Evolutionary conservation across 2,113 vertebrate species (phyloP).

Genomic region (Zeus faber): DNA sequence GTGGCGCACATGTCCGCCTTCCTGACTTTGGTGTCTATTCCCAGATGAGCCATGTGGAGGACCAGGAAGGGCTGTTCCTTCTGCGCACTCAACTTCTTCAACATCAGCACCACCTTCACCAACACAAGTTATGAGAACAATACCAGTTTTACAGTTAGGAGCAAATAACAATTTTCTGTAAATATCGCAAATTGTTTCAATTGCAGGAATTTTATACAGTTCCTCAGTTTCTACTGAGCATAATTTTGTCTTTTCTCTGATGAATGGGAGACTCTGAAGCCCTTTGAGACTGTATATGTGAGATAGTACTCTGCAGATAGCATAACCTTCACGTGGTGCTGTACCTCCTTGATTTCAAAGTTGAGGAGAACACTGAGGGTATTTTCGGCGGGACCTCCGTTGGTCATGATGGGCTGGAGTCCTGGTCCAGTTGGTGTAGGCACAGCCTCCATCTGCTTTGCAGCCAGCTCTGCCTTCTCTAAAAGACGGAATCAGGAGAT

Average conservation of each 20-base stretch:
- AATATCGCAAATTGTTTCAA: too few relatives aligned
- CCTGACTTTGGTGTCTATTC: conserved; percentile 79
- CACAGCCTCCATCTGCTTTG: conserved; percentile 35
- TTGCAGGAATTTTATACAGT: too few relatives aligned
- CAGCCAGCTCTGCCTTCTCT: conserved; percentile 48
- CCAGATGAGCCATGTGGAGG: conserved; percentile 83
- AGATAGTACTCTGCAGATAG: too few relatives aligned
- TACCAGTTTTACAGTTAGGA: too few relatives aligned
- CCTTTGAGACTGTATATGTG: too few relatives aligned
- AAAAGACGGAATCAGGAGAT: too few relatives aligned
- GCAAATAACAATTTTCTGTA: too few relatives aligned
- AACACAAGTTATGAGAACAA: neutral
- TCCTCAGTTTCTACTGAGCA: too few relatives aligned
- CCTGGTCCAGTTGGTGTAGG: conserved; percentile 20
- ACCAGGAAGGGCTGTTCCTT: conserved; percentile 76
- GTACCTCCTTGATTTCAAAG: conserved; percentile 91
- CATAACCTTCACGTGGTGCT: too few relatives aligned
- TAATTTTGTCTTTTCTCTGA: too few relatives aligned
- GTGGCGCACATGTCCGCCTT: conserved; percentile 80
- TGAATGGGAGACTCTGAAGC: too few relatives aligned
- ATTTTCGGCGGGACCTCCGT: conserved; percentile 60
- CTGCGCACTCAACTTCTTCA: conserved; percentile 77
- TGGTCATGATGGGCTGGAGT: neutral
- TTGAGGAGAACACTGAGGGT: conserved; percentile 80
- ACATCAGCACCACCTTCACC: conserved; percentile 78